Evolutionary conservation across 2,888 invertebrate species (phyloP), one percentile per base, ranked within the genome.

Genomic region (Caenorhabditis sp.): DNA sequence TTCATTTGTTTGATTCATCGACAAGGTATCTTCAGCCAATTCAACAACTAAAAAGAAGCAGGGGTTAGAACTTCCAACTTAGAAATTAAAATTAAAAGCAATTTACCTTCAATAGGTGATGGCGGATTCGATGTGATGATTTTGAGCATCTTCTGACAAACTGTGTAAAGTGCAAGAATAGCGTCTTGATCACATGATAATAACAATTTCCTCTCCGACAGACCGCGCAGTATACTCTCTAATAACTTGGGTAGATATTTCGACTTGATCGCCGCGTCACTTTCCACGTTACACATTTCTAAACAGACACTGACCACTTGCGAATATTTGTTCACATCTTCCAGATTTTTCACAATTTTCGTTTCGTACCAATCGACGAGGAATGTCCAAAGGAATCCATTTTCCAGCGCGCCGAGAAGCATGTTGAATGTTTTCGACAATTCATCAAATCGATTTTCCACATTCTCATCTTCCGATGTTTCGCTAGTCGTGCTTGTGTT

Each of bases 321-420:
- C 26, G 69, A 63, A 55, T 66, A 69, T 31, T 69, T 61, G 54
- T 70, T 64, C 23, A 75, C 64, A 10, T 54, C 26, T 24, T 36
- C 55, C 6, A 8, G 6, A 23, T 27, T 63, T 10, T 62, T 60
- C 10, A 69, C 67, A 37, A 66, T 62, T 54, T 58, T 63, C n/a
- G 31, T 31, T 31, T 85, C 84, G 82, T 90, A 90, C 75, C 88
- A 86, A 5, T 88, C 82, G 0, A 88, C 89, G 79, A 93, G 91
- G 85, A 93, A 94, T 76, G 92, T 91, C 94, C 95, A 95, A 66
- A 94, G 92, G 86, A 93, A 94, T 67, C 92, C 92, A n/a, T 57
- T 66, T 26, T 81, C 81, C 74, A 94, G 90, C 0, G 93, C 92
- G 64, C 92, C 92, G 87, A 95, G 93, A 27, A 95, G 89, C 75